Percentiles rank a stretch among this genome's conserved stretches.
phyloP scores from a whole-genome alignment of 2,797 vertebrate genomes.

The Cheirogaleus major region DNA sequence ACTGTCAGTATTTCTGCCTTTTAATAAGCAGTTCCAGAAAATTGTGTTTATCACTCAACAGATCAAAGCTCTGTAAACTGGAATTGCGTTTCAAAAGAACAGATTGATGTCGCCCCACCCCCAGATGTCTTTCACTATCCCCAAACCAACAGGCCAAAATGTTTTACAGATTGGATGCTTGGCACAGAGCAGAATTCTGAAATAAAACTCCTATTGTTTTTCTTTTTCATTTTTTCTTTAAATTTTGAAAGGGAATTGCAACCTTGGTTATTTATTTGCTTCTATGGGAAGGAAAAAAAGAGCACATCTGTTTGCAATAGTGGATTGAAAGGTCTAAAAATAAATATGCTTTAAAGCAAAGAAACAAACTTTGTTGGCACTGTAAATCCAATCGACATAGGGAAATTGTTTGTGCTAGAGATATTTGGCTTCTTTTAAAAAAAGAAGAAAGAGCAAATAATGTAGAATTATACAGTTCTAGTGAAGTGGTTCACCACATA shows the following conservation, averaged over 20 bases:
- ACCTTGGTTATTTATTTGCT: slow-evolving; percentile 80
- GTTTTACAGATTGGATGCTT: slow-evolving; percentile 80
- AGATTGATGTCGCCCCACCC: slow-evolving; percentile 76
- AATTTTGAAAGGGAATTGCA: slow-evolving; percentile 77
- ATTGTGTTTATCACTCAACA: slow-evolving; percentile 71
- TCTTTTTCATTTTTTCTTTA: neutral
- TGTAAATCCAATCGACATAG: slow-evolving; percentile 53
- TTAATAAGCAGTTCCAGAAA: slow-evolving; percentile 69
- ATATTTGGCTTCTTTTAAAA: slow-evolving; percentile 54
- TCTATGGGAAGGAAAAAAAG: slow-evolving; percentile 55
- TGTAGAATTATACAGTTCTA: slow-evolving; percentile 52
- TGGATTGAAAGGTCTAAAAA: slow-evolving; percentile 79
- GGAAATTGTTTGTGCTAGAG: slow-evolving; percentile 52
- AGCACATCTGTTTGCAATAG: slow-evolving; percentile 82
- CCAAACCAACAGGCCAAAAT: slow-evolving; percentile 67
- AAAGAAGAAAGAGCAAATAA: slow-evolving; percentile 51
- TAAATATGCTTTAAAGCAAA: slow-evolving; percentile 74
- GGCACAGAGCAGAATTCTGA: slow-evolving; percentile 69
- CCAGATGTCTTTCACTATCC: slow-evolving; percentile 78
- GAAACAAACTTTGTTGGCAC: slow-evolving; percentile 49
- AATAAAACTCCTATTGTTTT: slow-evolving; percentile 82
- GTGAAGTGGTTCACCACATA: slow-evolving; percentile 61
- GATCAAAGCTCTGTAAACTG: slow-evolving; percentile 80
- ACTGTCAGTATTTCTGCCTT: slow-evolving; percentile 57
- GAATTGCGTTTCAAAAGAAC: slow-evolving; percentile 80